Percentiles rank a stretch among this genome's conserved stretches.
phyloP scores from a whole-genome alignment of 1,140 invertebrate genomes.

The Tetramorium simillimum region DNA sequence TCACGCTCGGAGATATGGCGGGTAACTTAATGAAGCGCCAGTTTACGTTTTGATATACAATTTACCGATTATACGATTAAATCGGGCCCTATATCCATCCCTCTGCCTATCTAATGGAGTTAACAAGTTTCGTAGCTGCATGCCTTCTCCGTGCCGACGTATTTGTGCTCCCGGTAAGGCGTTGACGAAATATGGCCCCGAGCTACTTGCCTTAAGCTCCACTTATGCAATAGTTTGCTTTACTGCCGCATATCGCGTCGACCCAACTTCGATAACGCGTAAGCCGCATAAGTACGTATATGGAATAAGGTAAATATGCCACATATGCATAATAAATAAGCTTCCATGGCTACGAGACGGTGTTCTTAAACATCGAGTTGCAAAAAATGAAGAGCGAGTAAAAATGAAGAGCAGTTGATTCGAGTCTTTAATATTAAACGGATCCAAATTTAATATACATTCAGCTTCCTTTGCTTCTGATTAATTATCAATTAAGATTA shows the following conservation, averaged over 20 bases:
- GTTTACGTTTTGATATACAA: conserved; percentile 58
- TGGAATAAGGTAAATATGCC: background rate
- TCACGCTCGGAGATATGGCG: conserved; percentile 43
- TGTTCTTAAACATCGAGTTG: background rate
- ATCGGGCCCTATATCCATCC: background rate
- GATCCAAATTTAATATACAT: background rate
- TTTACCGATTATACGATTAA: conserved; percentile 63
- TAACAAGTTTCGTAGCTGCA: conserved; percentile 37
- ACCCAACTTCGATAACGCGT: conserved; percentile 6
- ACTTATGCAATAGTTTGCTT: conserved; percentile 32
- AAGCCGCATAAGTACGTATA: background rate
- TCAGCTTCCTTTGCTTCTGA: background rate
- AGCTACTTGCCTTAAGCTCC: conserved; percentile 30
- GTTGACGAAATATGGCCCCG: conserved; percentile 41
- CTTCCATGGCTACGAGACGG: background rate
- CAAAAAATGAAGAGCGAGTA: background rate
- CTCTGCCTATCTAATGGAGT: conserved; percentile 8
- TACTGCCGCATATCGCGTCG: background rate
- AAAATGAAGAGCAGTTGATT: background rate
- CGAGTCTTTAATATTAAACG: background rate
- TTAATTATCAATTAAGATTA: conserved; percentile 16
- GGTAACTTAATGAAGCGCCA: conserved; percentile 58
- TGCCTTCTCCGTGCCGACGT: background rate
- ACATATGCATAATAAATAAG: background rate
- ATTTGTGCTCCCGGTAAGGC: conserved; percentile 19